Base-by-base conservation (phyloP, 37 sponge, comb jelly and placozoan species). In the Halisarca cf. caerulea region DNA sequence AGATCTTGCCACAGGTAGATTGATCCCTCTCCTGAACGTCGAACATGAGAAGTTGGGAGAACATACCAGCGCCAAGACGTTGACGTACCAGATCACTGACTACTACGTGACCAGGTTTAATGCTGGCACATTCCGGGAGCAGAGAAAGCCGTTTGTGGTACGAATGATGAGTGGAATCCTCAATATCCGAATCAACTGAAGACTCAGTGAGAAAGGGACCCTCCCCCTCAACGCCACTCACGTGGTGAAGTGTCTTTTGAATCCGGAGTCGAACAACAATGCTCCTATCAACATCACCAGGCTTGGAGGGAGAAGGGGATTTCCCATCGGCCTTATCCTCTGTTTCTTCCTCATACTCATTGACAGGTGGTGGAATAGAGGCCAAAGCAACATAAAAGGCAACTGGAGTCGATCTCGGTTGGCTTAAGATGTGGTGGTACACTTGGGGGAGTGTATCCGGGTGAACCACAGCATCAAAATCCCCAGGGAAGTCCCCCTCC, bases 41-140 rank as follows among this genome's bases (percentile, higher is more conserved):
- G 3, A 20, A 20, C 8, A 95, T 27, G 24, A 21, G 53, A 38
- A 95, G 85, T 5, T 41, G 68, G 17, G 88, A 84, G 64, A 71
- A 85, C 30, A 51, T 53, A 28, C 55, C 44, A 14, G 83, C 54
- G 2, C 82, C 47, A 60, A 95, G 81, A 82, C 89, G 90, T 40
- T 81, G 92, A 15, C 90, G 79, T 2, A 89, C 84, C 30, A 78
- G 2, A 36, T 89, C 86, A 62, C 92, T 89, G 82, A 92, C 71
- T 57, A 95, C 83, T 24, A 95, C 59, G 54, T 95, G 95, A 34
- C 92, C 92, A 20, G 90, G 83, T 20, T 44, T 47, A 25, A 90
- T 59, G 7, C 42, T 6, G 45, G 45, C 43, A 23, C 77, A 74
- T 15, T 37, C 39, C n/a, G 77, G 18, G 36, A 20, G 24, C 77